phyloP scores from a whole-genome alignment of 2,797 vertebrate species.

The Ataeniobius toweri region DNA sequence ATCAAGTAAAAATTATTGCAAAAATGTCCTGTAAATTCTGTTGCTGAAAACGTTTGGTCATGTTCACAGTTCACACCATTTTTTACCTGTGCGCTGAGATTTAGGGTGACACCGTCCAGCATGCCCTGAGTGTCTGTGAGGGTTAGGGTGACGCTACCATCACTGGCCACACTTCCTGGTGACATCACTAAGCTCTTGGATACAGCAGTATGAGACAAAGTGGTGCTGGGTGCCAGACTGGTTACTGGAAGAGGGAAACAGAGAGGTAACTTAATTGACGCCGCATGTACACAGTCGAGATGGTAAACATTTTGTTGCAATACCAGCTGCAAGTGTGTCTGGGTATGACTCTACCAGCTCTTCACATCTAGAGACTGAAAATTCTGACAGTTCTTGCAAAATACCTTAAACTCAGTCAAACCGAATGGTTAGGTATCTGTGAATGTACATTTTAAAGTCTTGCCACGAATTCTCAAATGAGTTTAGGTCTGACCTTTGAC shows the following conservation, averaged over 20 bases:
- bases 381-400: too few species aligned
- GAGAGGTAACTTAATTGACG: not conserved
- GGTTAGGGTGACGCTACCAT: constrained; percentile 93
- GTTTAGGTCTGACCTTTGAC: too few species aligned
- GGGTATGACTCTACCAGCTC: too few species aligned
- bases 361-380: too few species aligned
- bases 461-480: too few species aligned
- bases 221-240: constrained; percentile 83
- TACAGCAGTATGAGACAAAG: constrained; percentile 83
- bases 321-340: too few species aligned
- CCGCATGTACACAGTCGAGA: not conserved
- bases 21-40: not conserved
- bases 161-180: constrained; percentile 85
- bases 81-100: constrained; percentile 80
- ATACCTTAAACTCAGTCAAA: too few species aligned
- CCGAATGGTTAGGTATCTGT: too few species aligned
- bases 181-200: constrained; percentile 95
- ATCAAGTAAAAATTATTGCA: not conserved
- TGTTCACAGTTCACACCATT: not conserved
- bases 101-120: constrained; percentile 93
- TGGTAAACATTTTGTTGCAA: not conserved
- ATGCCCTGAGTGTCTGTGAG: constrained; percentile 93
- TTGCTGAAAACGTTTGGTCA: not conserved
- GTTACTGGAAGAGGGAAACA: constrained; percentile 64
- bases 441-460: too few species aligned